Base-by-base conservation (phyloP, 2,113 vertebrate genomes). In the Ammodytes marinus region DNA sequence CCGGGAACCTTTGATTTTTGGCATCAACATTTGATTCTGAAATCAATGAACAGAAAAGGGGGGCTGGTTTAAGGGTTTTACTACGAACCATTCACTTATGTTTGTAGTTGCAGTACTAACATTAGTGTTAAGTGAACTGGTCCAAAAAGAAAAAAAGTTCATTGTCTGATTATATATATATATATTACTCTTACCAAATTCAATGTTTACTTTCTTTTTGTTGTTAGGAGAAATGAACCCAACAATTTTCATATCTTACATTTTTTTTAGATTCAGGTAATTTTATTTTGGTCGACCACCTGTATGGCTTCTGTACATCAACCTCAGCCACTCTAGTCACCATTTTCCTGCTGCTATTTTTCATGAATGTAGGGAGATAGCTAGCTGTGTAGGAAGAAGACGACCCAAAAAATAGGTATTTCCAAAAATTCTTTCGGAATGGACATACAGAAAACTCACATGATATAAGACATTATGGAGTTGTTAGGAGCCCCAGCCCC, bases 141-240 rank as follows among this genome's bases (percentile, higher is more conserved):
- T 53, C 37, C 73, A 60, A 59, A 42, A 49, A 40, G 61, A 60
- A 59, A 42, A 49, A 40, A 68, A 46, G n/a, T 58, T 77, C 83
- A 49, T 12, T 1, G 64, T 71, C 49, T 57, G 53, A 58, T 27
- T 27, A 27, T 27, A 27, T 27, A 27, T 27, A 27, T 27, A 27
- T 27, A 27, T 27, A 27, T 27, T 27, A 27, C 27, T 27, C 2
- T 27, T 27, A 27, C 27, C 27, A 27, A 27, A 27, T 27, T 27
- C 27, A 27, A 27, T 27, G 27, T 27, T 27, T 27, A 49, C 54
- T 13, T 55, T 61, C 40, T 37, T 13, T 53, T 37, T 65, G 50
- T 50, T 49, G 50, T 60, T 67, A 42, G 1, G 58, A 60, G 61
- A 57, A 73, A 49, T 67, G 53, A n/a, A 46, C 15, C 55, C 40